These are phyloP conservation scores for Endomychus coccineus DNA, from an alignment of 2,888 invertebrate genomes.

Conservation along the genomic window DNA sequence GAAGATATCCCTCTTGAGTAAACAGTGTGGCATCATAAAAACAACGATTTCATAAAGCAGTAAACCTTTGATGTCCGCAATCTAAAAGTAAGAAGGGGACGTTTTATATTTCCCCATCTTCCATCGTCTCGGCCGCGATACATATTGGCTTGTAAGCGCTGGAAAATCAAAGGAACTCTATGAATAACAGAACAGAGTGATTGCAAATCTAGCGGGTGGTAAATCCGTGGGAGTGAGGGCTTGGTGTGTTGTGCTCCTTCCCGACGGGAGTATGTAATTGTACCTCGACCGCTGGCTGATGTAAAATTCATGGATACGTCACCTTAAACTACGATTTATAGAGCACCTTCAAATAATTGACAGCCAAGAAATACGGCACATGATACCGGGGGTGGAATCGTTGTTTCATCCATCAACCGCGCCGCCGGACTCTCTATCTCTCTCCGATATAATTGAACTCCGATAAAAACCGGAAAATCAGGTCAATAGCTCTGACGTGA, in stretches of 20 bases:
- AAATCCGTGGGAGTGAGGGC: constrained; percentile 16
- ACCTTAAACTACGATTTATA: constrained; percentile 37
- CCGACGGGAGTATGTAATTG: constrained; percentile 32
- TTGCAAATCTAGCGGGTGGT: constrained; percentile 26
- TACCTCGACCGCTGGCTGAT: constrained; percentile 33
- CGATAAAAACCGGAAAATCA: too few species aligned
- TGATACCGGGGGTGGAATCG: too few species aligned
- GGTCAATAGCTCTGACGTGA: too few species aligned
- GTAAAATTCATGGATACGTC: constrained; percentile 41
- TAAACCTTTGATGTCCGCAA: constrained; percentile 35
- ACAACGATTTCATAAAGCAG: constrained; percentile 35
- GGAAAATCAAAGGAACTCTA: constrained; percentile 34
- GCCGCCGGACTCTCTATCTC: too few species aligned
- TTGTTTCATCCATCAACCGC: too few species aligned
- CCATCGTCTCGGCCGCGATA: constrained; percentile 27
- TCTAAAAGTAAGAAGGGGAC: constrained; percentile 20
- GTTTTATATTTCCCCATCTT: constrained; percentile 2
- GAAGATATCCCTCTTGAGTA: constrained; percentile 23
- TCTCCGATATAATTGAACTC: too few species aligned
- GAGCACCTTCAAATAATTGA: constrained; percentile 38
- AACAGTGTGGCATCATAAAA: constrained; percentile 30
- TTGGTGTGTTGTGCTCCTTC: constrained; percentile 9
- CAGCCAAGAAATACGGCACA: constrained; percentile 30
- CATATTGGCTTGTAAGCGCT: constrained; percentile 35
- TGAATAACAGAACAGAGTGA: constrained; percentile 32